Percentiles rank a stretch among this genome's conserved stretches.
Conservation (phyloP, 2,113 vertebrate genomes). For the Calyptomena viridis region DNA sequence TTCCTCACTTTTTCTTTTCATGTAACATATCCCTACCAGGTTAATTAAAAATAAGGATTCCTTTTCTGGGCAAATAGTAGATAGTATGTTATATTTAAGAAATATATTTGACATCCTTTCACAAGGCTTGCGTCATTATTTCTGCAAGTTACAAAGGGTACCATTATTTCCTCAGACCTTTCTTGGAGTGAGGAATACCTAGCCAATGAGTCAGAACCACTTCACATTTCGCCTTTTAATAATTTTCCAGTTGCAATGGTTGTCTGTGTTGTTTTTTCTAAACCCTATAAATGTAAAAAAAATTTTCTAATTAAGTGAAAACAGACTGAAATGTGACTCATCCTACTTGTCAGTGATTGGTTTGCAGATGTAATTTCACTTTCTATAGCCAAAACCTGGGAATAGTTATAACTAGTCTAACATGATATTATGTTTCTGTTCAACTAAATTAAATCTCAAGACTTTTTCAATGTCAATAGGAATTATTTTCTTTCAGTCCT, state of each 20-base stretch:
- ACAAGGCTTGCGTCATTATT: not conserved
- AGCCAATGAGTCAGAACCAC: slow-evolving; percentile 59
- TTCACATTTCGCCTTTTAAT: slow-evolving; percentile 54
- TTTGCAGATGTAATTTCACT: slow-evolving; percentile 61
- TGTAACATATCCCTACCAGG: not conserved
- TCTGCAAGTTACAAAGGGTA: not conserved
- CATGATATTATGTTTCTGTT: not conserved
- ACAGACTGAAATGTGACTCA: slow-evolving; percentile 64
- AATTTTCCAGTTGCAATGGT: slow-evolving; percentile 48
- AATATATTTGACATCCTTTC: not conserved
- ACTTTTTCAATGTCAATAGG: not conserved
- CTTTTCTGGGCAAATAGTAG: not conserved
- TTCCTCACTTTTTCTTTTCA: not conserved
- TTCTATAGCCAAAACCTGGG: slow-evolving; percentile 17
- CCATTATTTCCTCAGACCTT: not conserved
- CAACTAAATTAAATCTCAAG: slow-evolving; percentile 18
- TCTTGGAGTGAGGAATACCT: slow-evolving; percentile 15
- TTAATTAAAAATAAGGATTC: not conserved
- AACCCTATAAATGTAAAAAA: slow-evolving; percentile 50
- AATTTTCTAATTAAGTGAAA: slow-evolving; percentile 59
- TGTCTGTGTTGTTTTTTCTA: slow-evolving; percentile 32
- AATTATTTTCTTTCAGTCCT: not conserved
- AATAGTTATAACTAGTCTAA: slow-evolving; percentile 18
- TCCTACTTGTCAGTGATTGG: slow-evolving; percentile 19
- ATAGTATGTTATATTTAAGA: not conserved